A percentile compares a stretch with the other conserved stretches of the same genome.
Conservation (phyloP, 2,113 vertebrate species). For the Channa argus region DNA sequence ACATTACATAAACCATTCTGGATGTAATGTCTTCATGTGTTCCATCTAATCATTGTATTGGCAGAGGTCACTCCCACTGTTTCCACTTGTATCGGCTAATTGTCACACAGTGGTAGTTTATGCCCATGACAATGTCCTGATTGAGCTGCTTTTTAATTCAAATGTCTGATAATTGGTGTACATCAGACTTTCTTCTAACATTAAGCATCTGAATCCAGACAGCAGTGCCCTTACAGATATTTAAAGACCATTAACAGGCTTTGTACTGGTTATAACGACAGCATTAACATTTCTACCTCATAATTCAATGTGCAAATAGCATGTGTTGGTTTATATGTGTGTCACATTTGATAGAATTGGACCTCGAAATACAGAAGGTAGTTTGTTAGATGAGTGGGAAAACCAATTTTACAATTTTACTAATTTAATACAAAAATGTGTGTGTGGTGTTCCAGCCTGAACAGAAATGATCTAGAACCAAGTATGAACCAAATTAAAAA, state of each 20-base stretch:
- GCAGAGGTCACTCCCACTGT: conserved; percentile 6
- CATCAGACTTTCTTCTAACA: not conserved
- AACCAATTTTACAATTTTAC: not conserved
- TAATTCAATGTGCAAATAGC: not conserved
- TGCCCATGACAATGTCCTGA: not conserved
- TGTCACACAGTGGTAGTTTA: conserved; percentile 15
- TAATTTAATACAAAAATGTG: too few species aligned
- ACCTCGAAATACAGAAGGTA: not conserved
- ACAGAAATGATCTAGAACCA: conserved; percentile 12
- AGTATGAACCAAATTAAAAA: conserved; percentile 33
- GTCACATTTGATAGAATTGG: not conserved
- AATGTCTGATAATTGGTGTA: conserved; percentile 17
- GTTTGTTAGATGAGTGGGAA: too few species aligned
- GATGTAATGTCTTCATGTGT: conserved; percentile 6
- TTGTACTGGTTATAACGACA: not conserved
- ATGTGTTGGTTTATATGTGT: not conserved
- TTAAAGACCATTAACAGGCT: not conserved
- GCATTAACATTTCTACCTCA: not conserved
- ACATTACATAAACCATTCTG: not conserved
- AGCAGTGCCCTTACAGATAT: not conserved
- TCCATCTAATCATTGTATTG: conserved; percentile 4
- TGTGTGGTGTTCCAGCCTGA: not conserved
- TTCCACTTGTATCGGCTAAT: conserved; percentile 23
- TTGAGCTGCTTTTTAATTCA: conserved; percentile 1
- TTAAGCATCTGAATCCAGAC: not conserved